These are phyloP conservation scores for Sinosuthora webbiana DNA, from an alignment of 2,113 vertebrate genomes.

Conservation along the genomic window DNA sequence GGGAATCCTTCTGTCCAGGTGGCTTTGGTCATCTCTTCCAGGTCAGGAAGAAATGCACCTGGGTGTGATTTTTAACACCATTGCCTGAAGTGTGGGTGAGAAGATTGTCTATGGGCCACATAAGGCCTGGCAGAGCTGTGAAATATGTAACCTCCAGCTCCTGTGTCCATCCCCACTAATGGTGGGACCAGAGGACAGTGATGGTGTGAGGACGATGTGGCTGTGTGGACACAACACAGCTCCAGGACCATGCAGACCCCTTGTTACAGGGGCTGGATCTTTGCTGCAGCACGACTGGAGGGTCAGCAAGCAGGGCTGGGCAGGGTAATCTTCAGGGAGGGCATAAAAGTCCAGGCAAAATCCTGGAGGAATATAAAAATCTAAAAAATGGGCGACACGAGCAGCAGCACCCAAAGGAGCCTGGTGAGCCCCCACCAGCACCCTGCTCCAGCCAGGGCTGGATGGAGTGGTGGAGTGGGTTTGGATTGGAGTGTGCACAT, in stretches of 20 bases:
- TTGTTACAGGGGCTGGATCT: background rate
- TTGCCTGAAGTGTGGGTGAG: background rate
- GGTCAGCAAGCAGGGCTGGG: background rate
- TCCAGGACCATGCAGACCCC: background rate
- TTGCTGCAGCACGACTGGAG: background rate
- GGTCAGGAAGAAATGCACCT: background rate
- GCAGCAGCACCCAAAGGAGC: background rate
- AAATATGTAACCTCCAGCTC: background rate
- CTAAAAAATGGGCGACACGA: fast-evolving
- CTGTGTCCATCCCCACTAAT: fast-evolving
- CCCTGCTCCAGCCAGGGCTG: background rate
- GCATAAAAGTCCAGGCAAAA: background rate
- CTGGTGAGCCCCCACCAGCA: background rate
- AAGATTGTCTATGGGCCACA: background rate
- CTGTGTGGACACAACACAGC: fast-evolving
- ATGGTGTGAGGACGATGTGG: fast-evolving
- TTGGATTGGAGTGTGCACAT: fast-evolving
- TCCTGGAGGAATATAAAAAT: background rate
- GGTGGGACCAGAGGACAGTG: background rate
- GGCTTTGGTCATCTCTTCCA: background rate
- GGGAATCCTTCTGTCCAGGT: fast-evolving
- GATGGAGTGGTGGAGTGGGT: background rate
- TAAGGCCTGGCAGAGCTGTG: background rate
- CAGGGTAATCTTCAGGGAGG: background rate
- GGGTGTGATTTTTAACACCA: background rate